These are phyloP conservation scores for Gobius niger DNA, from an alignment of 2,113 vertebrate genomes.

Conservation along the genomic window DNA sequence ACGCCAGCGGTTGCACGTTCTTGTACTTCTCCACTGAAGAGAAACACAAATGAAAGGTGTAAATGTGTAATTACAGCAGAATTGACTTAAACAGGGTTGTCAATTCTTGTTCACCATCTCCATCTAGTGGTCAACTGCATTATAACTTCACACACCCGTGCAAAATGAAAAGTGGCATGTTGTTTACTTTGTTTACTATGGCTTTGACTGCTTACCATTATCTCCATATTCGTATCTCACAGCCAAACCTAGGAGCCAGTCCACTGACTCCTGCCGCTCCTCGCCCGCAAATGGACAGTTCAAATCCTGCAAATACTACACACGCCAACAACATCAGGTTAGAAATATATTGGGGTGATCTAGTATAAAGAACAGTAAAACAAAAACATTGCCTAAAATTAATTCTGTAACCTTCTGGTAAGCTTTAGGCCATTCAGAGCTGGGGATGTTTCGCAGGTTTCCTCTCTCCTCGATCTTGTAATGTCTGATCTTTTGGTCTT, in stretches of 20 bases:
- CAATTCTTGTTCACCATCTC: constrained; percentile 22
- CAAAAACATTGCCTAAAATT: not conserved
- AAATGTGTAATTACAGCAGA: not conserved
- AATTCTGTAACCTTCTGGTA: constrained; percentile 84
- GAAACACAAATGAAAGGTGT: constrained; percentile 4
- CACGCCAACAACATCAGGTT: not conserved
- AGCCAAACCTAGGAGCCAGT: constrained; percentile 96
- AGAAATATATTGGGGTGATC: not conserved
- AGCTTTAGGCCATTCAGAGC: constrained; percentile 88
- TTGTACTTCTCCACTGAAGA: constrained; percentile 91
- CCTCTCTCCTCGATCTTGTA: constrained; percentile 98
- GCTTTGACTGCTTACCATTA: constrained; percentile 79
- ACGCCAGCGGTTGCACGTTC: constrained; percentile 80
- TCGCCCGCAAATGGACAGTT: constrained; percentile 88
- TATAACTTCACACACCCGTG: not conserved
- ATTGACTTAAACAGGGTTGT: not conserved
- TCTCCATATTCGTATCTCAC: constrained; percentile 96
- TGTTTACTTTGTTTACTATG: not conserved
- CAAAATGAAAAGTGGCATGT: too few species aligned
- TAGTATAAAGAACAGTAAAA: not conserved
- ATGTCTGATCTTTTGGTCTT: constrained; percentile 97
- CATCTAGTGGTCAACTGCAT: constrained; percentile 48
- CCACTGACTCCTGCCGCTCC: constrained; percentile 86
- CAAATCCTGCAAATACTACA: constrained; percentile 91
- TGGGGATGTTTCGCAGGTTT: constrained; percentile 93